These are phyloP conservation scores for Acrocephalus kingi DNA, from an alignment of 2,113 vertebrate genomes.

Conservation along the genomic window DNA sequence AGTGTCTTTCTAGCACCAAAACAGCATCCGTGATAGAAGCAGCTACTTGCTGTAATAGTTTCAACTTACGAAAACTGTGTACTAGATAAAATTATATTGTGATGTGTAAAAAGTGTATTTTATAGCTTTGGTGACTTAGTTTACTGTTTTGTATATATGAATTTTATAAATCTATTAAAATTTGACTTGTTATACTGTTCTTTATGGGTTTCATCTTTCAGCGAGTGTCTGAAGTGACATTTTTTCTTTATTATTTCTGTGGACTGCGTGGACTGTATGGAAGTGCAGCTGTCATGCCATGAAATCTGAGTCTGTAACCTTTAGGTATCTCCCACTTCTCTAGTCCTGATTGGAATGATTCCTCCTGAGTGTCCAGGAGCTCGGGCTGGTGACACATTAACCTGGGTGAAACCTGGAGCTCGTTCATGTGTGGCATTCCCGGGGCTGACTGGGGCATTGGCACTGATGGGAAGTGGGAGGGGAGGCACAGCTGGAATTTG, in stretches of 20 bases:
- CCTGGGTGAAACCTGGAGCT: neutral
- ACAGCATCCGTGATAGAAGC: constrained; percentile 46
- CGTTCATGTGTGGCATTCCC: neutral
- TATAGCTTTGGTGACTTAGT: constrained; percentile 61
- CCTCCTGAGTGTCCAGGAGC: neutral
- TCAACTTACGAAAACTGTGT: constrained; percentile 55
- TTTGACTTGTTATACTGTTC: constrained; percentile 58
- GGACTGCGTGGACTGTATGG: neutral
- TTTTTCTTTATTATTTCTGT: neutral
- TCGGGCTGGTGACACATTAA: neutral
- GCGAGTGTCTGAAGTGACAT: neutral
- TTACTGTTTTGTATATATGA: constrained; percentile 73
- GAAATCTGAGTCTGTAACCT: neutral
- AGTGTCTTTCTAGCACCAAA: constrained; percentile 54
- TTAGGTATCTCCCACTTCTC: neutral
- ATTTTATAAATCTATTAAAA: constrained; percentile 77
- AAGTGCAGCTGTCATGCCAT: neutral
- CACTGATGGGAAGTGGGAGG: neutral
- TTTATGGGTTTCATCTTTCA: neutral
- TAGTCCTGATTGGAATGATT: neutral
- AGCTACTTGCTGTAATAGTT: constrained; percentile 60
- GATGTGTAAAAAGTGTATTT: constrained; percentile 69
- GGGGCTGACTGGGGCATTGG: no score
- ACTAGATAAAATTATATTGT: constrained; percentile 52
- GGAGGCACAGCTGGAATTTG: neutral